A percentile compares a stretch with the other conserved stretches of the same genome.
These are phyloP conservation scores for Pandemis corylana DNA, from an alignment of 2,888 invertebrate genomes.

Conservation along the genomic window DNA sequence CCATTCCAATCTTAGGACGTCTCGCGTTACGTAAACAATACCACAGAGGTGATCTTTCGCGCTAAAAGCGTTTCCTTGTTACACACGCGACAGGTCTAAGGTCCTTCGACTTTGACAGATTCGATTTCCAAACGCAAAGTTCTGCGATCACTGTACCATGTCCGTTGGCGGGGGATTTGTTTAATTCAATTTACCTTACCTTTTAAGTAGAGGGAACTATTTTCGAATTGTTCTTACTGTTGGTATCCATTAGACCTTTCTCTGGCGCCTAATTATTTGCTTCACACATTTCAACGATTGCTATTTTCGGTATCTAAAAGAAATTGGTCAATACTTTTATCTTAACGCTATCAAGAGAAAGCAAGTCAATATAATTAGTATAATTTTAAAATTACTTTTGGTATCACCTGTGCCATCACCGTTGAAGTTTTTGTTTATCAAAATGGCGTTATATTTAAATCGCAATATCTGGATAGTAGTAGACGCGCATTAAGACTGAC, in stretches of 20 bases:
- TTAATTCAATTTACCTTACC: conserved; percentile 4
- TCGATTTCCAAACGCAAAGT: conserved; percentile 66
- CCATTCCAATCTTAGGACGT: conserved; percentile 9
- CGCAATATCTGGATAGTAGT: too few relatives aligned
- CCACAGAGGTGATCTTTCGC: conserved; percentile 54
- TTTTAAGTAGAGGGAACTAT: neutral
- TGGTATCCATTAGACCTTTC: neutral
- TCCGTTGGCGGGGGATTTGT: conserved; percentile 1
- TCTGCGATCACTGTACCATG: conserved; percentile 42
- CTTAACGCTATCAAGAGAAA: too few relatives aligned
- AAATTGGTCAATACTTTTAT: too few relatives aligned
- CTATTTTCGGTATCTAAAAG: too few relatives aligned
- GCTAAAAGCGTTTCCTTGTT: conserved; percentile 73
- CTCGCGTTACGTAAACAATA: conserved; percentile 54
- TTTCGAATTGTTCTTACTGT: neutral
- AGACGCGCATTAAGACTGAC: neutral
- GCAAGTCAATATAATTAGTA: too few relatives aligned
- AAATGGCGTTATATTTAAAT: too few relatives aligned
- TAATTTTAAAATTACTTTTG: too few relatives aligned
- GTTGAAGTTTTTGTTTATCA: too few relatives aligned
- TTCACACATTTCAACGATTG: too few relatives aligned
- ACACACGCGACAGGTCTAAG: conserved; percentile 54
- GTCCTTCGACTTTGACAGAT: conserved; percentile 61
- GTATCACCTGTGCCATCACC: too few relatives aligned
- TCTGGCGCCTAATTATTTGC: neutral